phyloP scores from a whole-genome alignment of 2,888 invertebrate species.

The Lycia hirtaria region DNA sequence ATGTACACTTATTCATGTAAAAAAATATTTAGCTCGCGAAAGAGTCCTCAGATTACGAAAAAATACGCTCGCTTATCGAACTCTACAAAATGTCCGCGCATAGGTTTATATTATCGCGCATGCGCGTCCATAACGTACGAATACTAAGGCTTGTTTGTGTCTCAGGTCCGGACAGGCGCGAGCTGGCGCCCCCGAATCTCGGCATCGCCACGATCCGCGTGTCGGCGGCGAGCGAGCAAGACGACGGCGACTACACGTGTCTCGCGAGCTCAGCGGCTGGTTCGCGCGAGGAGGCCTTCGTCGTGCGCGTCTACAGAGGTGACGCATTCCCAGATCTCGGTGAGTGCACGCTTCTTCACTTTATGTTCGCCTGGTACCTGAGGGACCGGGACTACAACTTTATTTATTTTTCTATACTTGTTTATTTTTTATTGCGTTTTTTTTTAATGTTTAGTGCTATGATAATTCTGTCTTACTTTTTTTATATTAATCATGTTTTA shows the following conservation, averaged over 20 bases:
- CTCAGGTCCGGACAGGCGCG: constrained; percentile 47
- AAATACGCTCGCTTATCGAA: too few relatives aligned
- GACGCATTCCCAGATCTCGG: constrained; percentile 56
- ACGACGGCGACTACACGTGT: constrained; percentile 91
- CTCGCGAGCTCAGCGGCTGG: constrained; percentile 88
- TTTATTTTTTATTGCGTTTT: not conserved
- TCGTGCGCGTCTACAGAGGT: constrained; percentile 83
- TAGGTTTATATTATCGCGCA: too few relatives aligned
- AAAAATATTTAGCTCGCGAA: too few relatives aligned
- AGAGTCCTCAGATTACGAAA: too few relatives aligned
- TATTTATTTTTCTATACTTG: not conserved
- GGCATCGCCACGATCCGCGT: constrained; percentile 68
- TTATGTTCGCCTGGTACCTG: constrained; percentile 27
- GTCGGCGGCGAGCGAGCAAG: constrained; percentile 64
- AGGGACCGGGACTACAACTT: not conserved
- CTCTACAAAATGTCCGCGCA: too few relatives aligned
- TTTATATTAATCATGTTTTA: not conserved
- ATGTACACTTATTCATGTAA: too few relatives aligned
- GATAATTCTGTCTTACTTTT: too few relatives aligned
- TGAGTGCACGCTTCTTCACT: constrained; percentile 36
- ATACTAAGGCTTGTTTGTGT: not conserved
- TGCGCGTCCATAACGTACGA: too few relatives aligned
- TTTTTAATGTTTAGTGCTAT: not conserved
- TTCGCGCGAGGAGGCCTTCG: constrained; percentile 86
- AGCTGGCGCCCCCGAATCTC: constrained; percentile 52